Evolutionary conservation across 2,113 vertebrate species (phyloP), one percentile per base, ranked within the genome.

Genomic region (Alligator mississippiensis): DNA sequence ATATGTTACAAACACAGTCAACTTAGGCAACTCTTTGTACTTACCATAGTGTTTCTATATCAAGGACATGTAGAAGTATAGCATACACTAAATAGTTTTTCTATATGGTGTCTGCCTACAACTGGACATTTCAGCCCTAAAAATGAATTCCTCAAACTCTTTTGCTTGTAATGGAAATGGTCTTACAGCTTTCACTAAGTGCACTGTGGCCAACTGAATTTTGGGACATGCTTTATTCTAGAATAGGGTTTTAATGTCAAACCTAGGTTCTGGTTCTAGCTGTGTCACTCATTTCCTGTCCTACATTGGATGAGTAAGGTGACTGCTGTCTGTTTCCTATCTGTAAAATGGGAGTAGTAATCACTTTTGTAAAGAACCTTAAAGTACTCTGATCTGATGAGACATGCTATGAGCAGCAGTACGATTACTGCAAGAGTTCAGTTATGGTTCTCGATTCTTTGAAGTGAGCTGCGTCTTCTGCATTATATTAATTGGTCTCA

Each of bases 121-220:
- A 34, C n/a, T 70, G 79, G 47, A 22, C 27, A 90, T 58, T 84
- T 91, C 10, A 80, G 62, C 19, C n/a, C 9, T 68, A 68, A 68
- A 28, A 80, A 4, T 72, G n/a, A 93, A 87, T 90, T 83, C 10
- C 84, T 82, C 85, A 85, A 93, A 87, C 90, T 81, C 10, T 84
- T 82, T 87, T 83, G 86, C n/a, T 72, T 76, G 22, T 85, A 87
- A 85, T 83, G 78, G 88, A 93, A 87, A 66, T 92, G 70, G 63
- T 88, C 87, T 27, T 76, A 34, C 30, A 77, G 81, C 87, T 22
- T 28, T 57, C 12, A 79, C 13, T 13, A 4, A 22, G 6, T 87
- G 59, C 82, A 63, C 87, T 78, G 76, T 34, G 76, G 68, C 76
- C 77, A 72, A 3, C 5, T 38, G 19, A 80, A 0, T 88, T 25